Conservation (phyloP, 2,888 invertebrate genomes). For the Candidula unifasciata region DNA sequence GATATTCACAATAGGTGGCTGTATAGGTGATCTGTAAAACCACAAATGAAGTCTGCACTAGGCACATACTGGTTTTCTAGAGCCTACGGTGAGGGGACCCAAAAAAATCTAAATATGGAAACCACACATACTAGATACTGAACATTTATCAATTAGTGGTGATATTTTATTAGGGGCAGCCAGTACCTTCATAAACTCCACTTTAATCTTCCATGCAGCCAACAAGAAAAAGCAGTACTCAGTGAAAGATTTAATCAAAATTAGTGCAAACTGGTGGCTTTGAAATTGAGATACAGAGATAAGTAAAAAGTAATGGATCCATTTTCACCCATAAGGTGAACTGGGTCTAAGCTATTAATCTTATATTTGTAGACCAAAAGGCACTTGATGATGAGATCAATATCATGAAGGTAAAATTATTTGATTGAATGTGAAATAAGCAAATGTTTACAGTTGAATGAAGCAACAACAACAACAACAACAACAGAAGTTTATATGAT, state of each 20-base stretch:
- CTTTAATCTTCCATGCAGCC: slow-evolving; percentile 57
- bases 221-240: slow-evolving; percentile 32
- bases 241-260: slow-evolving; percentile 13
- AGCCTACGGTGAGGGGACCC: not conserved
- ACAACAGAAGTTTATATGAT: too few relatives aligned
- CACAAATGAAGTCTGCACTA: not conserved
- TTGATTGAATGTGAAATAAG: too few relatives aligned
- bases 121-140: slow-evolving; percentile 16
- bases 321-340: too few relatives aligned
- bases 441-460: too few relatives aligned
- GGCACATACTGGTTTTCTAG: slow-evolving; percentile 24
- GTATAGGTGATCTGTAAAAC: not conserved
- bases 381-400: too few relatives aligned
- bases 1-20: not conserved
- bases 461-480: too few relatives aligned
- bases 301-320: too few relatives aligned
- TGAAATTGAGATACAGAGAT: too few relatives aligned
- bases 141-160: not conserved
- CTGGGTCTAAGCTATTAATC: too few relatives aligned
- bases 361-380: too few relatives aligned
- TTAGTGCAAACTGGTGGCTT: not conserved
- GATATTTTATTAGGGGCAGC: not conserved
- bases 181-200: slow-evolving; percentile 59
- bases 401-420: too few relatives aligned
- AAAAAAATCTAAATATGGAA: not conserved